phyloP scores from a whole-genome alignment of 1,140 invertebrate species.

The Ips nitidus region DNA sequence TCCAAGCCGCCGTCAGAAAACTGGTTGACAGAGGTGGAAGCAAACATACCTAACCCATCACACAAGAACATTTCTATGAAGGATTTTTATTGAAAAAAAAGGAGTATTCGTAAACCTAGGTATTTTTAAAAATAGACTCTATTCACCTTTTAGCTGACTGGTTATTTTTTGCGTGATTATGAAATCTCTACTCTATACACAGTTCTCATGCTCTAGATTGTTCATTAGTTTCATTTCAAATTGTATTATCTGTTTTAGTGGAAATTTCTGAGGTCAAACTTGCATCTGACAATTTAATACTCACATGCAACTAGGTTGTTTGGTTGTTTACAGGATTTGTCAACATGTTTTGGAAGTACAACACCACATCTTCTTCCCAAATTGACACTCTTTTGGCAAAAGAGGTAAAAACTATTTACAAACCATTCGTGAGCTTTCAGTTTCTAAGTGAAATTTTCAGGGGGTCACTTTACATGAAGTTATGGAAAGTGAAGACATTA shows the following conservation, averaged over 20 bases:
- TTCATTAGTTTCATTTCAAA: no score
- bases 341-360: conserved; percentile 82
- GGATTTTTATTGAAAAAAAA: conserved; percentile 38
- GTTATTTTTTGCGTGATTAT: no score
- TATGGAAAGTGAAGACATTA: conserved; percentile 91
- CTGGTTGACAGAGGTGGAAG: conserved; percentile 46
- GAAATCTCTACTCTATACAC: no score
- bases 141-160: no score
- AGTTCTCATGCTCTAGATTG: no score
- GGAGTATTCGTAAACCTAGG: conserved; percentile 27
- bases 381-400: conserved; percentile 75
- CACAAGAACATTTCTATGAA: conserved; percentile 41
- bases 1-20: conserved; percentile 30
- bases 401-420: conserved; percentile 60
- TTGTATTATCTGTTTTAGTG: no score
- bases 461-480: conserved; percentile 87
- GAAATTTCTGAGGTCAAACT: no score
- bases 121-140: conserved; percentile 17
- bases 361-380: conserved; percentile 69
- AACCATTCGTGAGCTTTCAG: conserved; percentile 1
- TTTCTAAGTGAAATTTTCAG: conserved; percentile 57
- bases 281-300: no score
- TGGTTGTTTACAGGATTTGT: no score
- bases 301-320: no score
- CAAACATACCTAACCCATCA: conserved; percentile 51